Base-by-base conservation (phyloP, 1,140 invertebrate species). In the Sycophila sp. region DNA sequence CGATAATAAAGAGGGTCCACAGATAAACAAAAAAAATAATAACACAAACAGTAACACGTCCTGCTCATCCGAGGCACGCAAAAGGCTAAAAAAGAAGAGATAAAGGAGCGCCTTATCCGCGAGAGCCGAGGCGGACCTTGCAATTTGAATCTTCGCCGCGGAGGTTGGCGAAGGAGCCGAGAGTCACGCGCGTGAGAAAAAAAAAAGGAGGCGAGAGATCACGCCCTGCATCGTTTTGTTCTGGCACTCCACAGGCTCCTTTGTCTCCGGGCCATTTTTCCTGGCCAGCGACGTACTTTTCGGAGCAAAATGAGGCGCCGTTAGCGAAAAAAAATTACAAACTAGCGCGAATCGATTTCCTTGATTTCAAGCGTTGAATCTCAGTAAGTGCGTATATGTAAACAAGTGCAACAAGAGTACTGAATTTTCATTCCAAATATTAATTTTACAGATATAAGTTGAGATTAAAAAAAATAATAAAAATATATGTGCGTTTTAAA, bases 151-250 rank as follows among this genome's bases (percentile, higher is more conserved):
- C 64, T 28, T 40, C 45, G n/a, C 13, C 11, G 4, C 30, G n/a
- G 42, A 15, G 30, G 45, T 36, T 8, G 49, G 19, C 22, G 26
- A 64, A 51, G 11, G 47, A 2, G 32, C 19, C 2, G 2, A 15
- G 30, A 59, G 30, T 69, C 55, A 51, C 40, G 32, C 49, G 63
- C 66, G 45, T 69, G 66, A 69, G 66, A 69, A 60, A 58, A 42
- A 69, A 60, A 69, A 60, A 58, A 42, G 60, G 51, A 69, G 45
- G 45, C 15, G 24, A n/a, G n/a, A n/a, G n/a, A n/a, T n/a, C n/a
- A n/a, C n/a, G 30, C 5, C n/a, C 24, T 10, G 30, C 6, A 28
- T 15, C 40, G 28, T 5, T 51, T 40, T 22, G 6, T 42, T 47
- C 10, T 49, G 34, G 17, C 22, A n/a, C 32, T 53, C 19, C 17